Conservation (phyloP, 2,888 invertebrate genomes). For the Actias luna region DNA sequence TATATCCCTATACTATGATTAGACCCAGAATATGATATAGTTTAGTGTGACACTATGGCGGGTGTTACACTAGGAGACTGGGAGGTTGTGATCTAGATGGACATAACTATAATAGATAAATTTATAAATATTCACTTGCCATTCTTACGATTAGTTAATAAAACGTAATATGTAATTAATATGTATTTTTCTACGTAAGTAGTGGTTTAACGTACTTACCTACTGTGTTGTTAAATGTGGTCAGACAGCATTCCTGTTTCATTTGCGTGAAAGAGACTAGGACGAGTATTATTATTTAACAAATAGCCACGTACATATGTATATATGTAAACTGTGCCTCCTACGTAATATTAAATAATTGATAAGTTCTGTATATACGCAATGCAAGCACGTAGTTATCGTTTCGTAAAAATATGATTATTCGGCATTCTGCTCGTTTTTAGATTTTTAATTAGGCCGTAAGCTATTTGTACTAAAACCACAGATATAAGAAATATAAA, state of each 20-base stretch:
- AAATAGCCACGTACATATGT: conserved; percentile 9
- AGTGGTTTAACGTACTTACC: conserved; percentile 7
- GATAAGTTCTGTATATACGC: neutral
- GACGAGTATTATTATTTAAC: conserved; percentile 23
- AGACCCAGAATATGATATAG: too few species aligned
- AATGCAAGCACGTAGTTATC: neutral
- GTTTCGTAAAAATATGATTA: neutral
- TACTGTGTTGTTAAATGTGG: conserved; percentile 23
- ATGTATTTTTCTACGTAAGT: conserved; percentile 7
- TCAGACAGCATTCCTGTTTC: conserved; percentile 45
- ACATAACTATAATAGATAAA: neutral
- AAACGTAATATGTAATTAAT: neutral
- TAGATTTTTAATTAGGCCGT: too few species aligned
- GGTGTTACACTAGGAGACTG: too few species aligned
- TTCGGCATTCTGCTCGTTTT: neutral
- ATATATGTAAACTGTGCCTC: neutral
- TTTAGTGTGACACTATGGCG: too few species aligned
- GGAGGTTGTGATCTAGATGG: too few species aligned
- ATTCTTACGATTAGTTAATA: neutral
- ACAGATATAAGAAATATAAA: too few species aligned
- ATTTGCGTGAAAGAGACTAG: conserved; percentile 34
- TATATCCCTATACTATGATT: too few species aligned
- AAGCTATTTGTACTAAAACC: too few species aligned
- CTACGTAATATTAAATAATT: conserved; percentile 2
- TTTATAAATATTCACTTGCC: neutral